Conservation (phyloP, 2,888 invertebrate genomes). For the Conops quadrifasciatus region DNA sequence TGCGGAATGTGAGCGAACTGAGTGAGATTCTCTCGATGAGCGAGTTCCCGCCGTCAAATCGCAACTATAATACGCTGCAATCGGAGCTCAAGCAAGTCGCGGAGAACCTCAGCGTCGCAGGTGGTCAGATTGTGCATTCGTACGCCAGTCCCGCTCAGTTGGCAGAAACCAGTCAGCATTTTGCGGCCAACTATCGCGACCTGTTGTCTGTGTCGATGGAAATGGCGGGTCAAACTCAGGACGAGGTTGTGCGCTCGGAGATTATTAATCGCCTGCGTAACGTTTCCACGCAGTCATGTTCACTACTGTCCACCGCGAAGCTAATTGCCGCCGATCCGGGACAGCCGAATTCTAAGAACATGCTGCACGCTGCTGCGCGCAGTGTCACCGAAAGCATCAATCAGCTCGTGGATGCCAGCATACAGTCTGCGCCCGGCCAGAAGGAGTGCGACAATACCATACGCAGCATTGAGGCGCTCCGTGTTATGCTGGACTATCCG, state of each 20-base stretch:
- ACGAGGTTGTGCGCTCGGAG: slow-evolving; percentile 77
- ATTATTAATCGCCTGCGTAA: slow-evolving; percentile 89
- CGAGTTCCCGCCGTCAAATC: slow-evolving; percentile 79
- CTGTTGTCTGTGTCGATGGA: slow-evolving; percentile 83
- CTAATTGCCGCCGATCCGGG: slow-evolving; percentile 88
- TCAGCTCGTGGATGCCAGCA: slow-evolving; percentile 75
- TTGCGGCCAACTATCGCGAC: slow-evolving; percentile 80
- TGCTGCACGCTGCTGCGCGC: slow-evolving; percentile 85
- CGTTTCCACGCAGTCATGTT: slow-evolving; percentile 87
- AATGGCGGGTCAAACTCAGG: slow-evolving; percentile 84
- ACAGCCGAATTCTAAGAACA: slow-evolving; percentile 90
- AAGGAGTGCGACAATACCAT: slow-evolving; percentile 97
- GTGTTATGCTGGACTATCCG: slow-evolving; percentile 84
- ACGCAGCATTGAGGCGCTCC: slow-evolving; percentile 86
- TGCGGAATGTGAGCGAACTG: slow-evolving; percentile 81
- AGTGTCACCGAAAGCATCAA: slow-evolving; percentile 94
- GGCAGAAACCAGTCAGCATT: slow-evolving; percentile 79
- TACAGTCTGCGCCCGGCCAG: slow-evolving; percentile 92
- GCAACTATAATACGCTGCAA: slow-evolving; percentile 83
- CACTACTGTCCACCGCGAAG: slow-evolving; percentile 86
- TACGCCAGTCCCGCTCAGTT: slow-evolving; percentile 77
- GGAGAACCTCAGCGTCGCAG: slow-evolving; percentile 82
- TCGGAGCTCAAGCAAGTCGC: slow-evolving; percentile 86
- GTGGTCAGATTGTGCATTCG: slow-evolving; percentile 82
- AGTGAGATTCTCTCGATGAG: slow-evolving; percentile 77